Percentiles rank a stretch among this genome's conserved stretches.
Conservation (phyloP, 1,140 invertebrate species). For the Panagrolaimus sp. region DNA sequence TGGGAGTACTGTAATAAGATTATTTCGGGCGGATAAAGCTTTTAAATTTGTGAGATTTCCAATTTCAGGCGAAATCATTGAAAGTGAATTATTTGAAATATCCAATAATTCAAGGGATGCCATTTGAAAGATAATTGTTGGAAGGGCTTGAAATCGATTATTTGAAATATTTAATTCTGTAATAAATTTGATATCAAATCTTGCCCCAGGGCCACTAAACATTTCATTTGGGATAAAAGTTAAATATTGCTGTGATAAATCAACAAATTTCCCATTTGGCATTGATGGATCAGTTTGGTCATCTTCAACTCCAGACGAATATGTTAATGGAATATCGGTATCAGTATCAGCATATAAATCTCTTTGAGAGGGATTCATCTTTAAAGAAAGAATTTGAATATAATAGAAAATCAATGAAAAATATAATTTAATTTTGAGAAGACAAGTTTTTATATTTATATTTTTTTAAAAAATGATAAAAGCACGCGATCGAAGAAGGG, state of each 20-base stretch:
- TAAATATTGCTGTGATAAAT: slow-evolving; percentile 2
- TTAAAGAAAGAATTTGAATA: too few species aligned
- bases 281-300: not conserved
- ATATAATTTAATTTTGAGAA: too few species aligned
- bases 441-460: too few species aligned
- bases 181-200: slow-evolving; percentile 13
- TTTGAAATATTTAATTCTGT: slow-evolving; percentile 25
- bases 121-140: slow-evolving; percentile 92
- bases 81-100: slow-evolving; percentile 88
- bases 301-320: slow-evolving; percentile 3
- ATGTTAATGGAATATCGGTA: slow-evolving; percentile 8
- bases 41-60: slow-evolving; percentile 75
- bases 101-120: slow-evolving; percentile 90
- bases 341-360: slow-evolving; percentile 4
- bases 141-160: slow-evolving; percentile 66
- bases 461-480: too few species aligned
- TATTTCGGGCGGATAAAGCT: slow-evolving; percentile 66
- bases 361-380: not conserved
- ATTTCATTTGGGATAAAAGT: not conserved
- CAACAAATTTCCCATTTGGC: not conserved
- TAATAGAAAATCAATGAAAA: too few species aligned
- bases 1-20: slow-evolving; percentile 67
- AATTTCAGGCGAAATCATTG: slow-evolving; percentile 69
- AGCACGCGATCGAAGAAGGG: too few species aligned
- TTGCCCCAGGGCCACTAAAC: not conserved